These are phyloP conservation scores for Ariolimax columbianus DNA, from an alignment of 2,888 invertebrate species.

Conservation along the genomic window DNA sequence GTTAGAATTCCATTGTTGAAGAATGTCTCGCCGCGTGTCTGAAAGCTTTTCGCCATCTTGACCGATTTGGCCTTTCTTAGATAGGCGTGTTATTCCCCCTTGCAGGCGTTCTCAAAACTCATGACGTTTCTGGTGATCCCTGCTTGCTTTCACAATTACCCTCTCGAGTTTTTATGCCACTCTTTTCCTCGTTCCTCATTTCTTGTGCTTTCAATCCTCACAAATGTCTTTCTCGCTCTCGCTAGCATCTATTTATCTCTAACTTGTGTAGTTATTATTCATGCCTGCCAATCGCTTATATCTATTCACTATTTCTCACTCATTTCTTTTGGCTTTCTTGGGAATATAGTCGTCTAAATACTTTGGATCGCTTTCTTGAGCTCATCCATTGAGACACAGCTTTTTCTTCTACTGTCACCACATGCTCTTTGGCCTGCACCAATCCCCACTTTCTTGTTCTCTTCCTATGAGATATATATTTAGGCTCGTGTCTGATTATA, in stretches of 20 bases:
- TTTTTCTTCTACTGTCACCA: too few species aligned
- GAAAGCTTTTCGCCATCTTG: background rate
- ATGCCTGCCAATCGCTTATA: too few species aligned
- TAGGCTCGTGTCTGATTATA: too few species aligned
- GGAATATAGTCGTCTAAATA: too few species aligned
- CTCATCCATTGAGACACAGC: too few species aligned
- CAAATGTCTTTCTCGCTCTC: background rate
- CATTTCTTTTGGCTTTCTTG: too few species aligned
- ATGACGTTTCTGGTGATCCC: background rate
- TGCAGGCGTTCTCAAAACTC: background rate
- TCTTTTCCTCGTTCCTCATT: background rate
- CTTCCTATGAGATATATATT: too few species aligned
- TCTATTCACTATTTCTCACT: too few species aligned
- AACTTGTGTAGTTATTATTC: background rate
- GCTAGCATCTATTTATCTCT: background rate
- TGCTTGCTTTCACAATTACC: constrained; percentile 1
- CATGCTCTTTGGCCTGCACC: too few species aligned
- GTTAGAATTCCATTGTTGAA: background rate
- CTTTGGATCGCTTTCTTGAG: too few species aligned
- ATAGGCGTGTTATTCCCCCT: background rate
- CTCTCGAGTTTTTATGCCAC: background rate
- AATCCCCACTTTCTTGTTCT: too few species aligned
- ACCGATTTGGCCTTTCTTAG: background rate
- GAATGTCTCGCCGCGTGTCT: background rate
- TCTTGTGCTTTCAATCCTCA: background rate